Evolutionary conservation across 2,113 vertebrate species (phyloP), one percentile per base, ranked within the genome.

Genomic region (Xiphophorus couchianus): DNA sequence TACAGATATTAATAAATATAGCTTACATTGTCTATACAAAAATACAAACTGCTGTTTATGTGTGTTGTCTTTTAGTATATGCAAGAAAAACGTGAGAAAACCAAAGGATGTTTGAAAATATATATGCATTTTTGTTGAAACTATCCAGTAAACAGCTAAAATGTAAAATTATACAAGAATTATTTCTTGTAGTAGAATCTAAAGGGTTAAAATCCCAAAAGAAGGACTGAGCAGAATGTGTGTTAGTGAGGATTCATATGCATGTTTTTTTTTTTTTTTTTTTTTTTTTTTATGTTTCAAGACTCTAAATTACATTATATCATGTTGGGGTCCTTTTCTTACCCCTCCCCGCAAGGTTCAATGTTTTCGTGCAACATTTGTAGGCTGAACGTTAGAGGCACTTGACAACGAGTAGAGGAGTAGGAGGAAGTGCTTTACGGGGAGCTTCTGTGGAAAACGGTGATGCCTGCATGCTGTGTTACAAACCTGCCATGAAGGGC

Each of bases 351-450:
- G 70, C 51, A 3, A 58, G 78, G 69, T 65, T 86, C 87, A 86
- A 83, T 78, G 65, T 91, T 87, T 90, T 81, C 84, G 82, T 64
- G 71, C 68, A 80, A 66, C 87, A 81, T 83, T 87, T 83, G 84
- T 91, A 84, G 89, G 92, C 90, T 90, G 90, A 84, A 75, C 82
- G 88, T 90, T 90, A 83, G 86, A 88, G 90, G 84, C 90, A 94
- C 93, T 94, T 91, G 88, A 92, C 88, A 74, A 88, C 81, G 84
- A 92, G 89, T 88, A 90, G 73, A 44, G 78, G 84, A 89, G 87
- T 88, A 89, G 89, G 90, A 89, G 87, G 87, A 89, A 90, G 84
- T 85, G 80, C 85, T 88, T 58, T 80, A 82, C 79, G 76, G 84
- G 79, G 82, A 89, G 85, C 78, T 76, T 82, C 77, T 80, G 85